Conservation (phyloP, 2,888 invertebrate species). For the Beris morrisii region DNA sequence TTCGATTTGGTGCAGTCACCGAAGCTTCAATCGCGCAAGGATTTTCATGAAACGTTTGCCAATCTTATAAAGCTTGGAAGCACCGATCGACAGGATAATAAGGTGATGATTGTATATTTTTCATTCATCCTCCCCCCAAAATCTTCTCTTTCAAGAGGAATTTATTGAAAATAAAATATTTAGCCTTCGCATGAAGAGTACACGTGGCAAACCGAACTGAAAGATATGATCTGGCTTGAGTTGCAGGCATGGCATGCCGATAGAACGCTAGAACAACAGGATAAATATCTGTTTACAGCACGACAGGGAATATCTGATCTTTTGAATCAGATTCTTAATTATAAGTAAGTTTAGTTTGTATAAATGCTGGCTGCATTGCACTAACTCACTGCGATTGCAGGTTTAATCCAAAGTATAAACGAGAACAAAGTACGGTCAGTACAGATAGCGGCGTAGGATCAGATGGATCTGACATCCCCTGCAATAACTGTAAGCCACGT, state of each 20-base stretch:
- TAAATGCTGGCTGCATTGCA: neutral
- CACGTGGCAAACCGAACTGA: conserved; percentile 84
- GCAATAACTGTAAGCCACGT: conserved; percentile 6
- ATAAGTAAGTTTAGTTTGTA: conserved; percentile 60
- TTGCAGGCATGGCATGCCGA: conserved; percentile 82
- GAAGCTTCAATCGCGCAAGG: conserved; percentile 55
- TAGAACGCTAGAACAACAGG: conserved; percentile 74
- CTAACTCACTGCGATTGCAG: conserved; percentile 31
- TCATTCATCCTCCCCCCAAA: neutral
- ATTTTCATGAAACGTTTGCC: conserved; percentile 73
- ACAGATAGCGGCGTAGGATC: conserved; percentile 52
- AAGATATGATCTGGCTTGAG: conserved; percentile 90
- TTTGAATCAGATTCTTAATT: conserved; percentile 74
- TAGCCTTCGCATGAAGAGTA: conserved; percentile 83
- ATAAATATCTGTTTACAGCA: conserved; percentile 73
- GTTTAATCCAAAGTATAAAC: conserved; percentile 48
- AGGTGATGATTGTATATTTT: conserved; percentile 51
- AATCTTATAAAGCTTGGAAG: conserved; percentile 76
- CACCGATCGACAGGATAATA: conserved; percentile 62
- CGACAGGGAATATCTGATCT: conserved; percentile 71
- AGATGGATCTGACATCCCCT: conserved; percentile 38
- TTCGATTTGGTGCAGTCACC: conserved; percentile 54
- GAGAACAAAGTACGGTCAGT: conserved; percentile 50
- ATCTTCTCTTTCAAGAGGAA: conserved; percentile 10
- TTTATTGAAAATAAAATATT: conserved; percentile 37